Evolutionary conservation across 2,888 invertebrate species (phyloP), one percentile per base, ranked within the genome.

Genomic region (Homarus gammarus): DNA sequence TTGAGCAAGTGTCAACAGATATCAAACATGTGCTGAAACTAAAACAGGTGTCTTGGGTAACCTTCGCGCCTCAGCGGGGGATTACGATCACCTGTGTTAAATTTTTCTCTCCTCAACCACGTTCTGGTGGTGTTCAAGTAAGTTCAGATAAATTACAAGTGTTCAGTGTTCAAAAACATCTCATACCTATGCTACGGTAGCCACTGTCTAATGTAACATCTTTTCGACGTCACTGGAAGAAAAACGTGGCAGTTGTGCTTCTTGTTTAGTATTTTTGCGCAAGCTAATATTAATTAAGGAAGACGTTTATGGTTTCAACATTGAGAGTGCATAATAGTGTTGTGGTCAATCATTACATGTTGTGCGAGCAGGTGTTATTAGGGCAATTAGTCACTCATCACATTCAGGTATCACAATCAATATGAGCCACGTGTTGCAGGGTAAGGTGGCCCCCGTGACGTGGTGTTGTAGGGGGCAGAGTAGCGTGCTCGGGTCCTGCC

Each of bases 351-450:
- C 64, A 72, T 40, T 77, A 56, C 81, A 61, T 82, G 73, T 38
- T 83, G 79, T 83, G 72, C 82, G 77, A 82, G 73, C 68, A 87
- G 87, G 87, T 87, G 87, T 73, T 77, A 64, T 82, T 87, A 72
- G 87, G 83, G 87, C 73, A 87, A 83, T 87, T 87, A 87, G 82
- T 87, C 87, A 87, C 87, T 83, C 87, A 87, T 87, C 87, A 87
- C 87, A 87, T 87, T 87, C 82, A 87, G 87, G 87, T 87, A 87
- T 87, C 82, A 87, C 87, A 87, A 87, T 87, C 87, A 83, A 87
- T 87, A 87, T 87, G 87, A 82, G 87, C 64, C 86, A 72, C 44
- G 87, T 83, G 87, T 27, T 73, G 87, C 75, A 79, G 64, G 83
- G 64, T 73, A 75, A 83, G 83, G 87, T 75, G 61, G 81, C 31